phyloP scores from a whole-genome alignment of 2,797 vertebrate genomes.

The Mycteria americana region DNA sequence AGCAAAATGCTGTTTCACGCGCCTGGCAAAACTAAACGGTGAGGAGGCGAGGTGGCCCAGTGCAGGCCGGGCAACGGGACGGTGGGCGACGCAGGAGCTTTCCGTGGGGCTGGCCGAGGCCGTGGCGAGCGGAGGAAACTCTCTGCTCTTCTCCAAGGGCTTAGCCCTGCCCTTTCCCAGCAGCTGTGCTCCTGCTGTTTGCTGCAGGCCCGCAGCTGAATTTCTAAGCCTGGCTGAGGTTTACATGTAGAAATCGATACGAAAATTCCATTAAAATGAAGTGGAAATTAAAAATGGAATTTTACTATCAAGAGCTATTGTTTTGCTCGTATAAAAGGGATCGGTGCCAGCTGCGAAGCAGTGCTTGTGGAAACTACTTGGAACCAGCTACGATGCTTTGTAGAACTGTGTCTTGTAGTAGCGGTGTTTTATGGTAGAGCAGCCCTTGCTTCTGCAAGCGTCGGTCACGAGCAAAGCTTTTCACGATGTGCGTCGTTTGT shows the following conservation, averaged over 20 bases:
- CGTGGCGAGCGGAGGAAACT: background rate
- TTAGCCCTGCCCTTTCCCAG: background rate
- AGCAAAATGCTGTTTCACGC: rapidly evolving
- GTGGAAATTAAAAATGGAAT: background rate
- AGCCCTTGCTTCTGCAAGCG: background rate
- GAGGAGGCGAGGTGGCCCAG: background rate
- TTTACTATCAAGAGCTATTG: rapidly evolving
- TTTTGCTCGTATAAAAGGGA: background rate
- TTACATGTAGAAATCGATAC: background rate
- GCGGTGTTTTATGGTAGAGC: background rate
- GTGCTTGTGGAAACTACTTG: background rate
- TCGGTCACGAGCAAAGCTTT: rapidly evolving
- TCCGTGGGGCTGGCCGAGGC: rapidly evolving
- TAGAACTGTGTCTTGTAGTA: rapidly evolving
- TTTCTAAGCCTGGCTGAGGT: background rate
- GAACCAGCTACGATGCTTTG: rapidly evolving
- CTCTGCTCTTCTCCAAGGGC: background rate
- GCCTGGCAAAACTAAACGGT: background rate
- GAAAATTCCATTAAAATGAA: background rate
- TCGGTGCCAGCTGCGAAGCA: no score
- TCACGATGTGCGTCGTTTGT: rapidly evolving
- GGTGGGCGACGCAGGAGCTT: rapidly evolving
- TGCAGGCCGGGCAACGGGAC: rapidly evolving
- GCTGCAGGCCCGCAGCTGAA: background rate
- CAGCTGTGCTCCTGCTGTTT: background rate